Conservation (phyloP, 2,888 invertebrate genomes). For the Amphipyra tragopoginis region DNA sequence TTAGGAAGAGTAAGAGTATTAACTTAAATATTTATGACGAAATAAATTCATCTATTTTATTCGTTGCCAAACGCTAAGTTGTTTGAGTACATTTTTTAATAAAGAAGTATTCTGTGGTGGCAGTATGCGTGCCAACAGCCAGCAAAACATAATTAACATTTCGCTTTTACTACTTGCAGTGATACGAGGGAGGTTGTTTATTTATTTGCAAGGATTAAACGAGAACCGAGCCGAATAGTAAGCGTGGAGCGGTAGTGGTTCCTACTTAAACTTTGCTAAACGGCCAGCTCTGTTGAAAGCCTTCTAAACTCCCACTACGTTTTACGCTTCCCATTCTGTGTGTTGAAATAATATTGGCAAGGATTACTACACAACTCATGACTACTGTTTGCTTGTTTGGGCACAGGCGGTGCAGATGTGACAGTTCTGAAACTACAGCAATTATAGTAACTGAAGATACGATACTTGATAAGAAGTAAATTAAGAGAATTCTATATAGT, state of each 20-base stretch:
- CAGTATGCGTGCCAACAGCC: conserved; percentile 48
- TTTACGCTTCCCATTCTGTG: conserved; percentile 73
- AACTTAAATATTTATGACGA: conserved; percentile 47
- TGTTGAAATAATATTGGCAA: conserved; percentile 74
- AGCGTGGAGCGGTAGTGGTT: conserved; percentile 69
- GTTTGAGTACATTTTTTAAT: conserved; percentile 61
- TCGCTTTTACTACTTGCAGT: conserved; percentile 77
- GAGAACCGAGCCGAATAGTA: conserved; percentile 71
- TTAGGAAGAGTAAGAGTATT: conserved; percentile 60
- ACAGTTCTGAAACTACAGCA: conserved; percentile 34
- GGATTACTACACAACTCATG: conserved; percentile 58
- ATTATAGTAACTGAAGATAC: conserved; percentile 18
- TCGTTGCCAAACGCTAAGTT: conserved; percentile 17
- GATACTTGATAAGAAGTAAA: too few relatives aligned
- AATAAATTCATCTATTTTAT: conserved; percentile 39
- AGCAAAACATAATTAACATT: conserved; percentile 72
- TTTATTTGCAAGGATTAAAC: conserved; percentile 84
- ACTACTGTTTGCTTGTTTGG: conserved; percentile 49
- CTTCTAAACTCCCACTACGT: conserved; percentile 78
- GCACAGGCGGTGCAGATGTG: conserved; percentile 33
- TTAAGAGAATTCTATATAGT: too few relatives aligned
- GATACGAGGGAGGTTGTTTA: conserved; percentile 79
- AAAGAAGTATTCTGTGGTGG: conserved; percentile 54
- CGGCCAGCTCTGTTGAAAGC: conserved; percentile 80
- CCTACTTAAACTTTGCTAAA: conserved; percentile 85